Evolutionary conservation across 2,888 invertebrate genomes (phyloP), one percentile per base, ranked within the genome.

Genomic region (Chamaedrilus cognettii): DNA sequence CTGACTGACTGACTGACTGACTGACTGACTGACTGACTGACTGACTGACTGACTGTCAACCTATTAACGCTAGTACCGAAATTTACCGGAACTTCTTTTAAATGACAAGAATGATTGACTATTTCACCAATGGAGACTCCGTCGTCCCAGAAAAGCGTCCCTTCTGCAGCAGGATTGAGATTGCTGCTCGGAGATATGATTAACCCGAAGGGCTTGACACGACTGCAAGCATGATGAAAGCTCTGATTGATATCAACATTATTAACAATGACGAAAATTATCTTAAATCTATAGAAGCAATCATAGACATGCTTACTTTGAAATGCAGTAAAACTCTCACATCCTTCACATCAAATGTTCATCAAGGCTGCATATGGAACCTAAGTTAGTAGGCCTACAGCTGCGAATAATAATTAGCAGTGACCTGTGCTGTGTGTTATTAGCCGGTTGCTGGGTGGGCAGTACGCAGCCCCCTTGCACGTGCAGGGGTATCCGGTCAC

Each of bases 101-200:
- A n/a, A n/a, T n/a, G n/a, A n/a, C n/a, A n/a, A n/a, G n/a, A n/a
- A n/a, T n/a, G n/a, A n/a, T n/a, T n/a, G n/a, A n/a, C n/a, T n/a
- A n/a, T n/a, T n/a, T 58, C 34, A 75, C 75, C 70, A 23, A 90
- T 83, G 64, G 89, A 88, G 69, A 91, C 90, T 0, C 91, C 92
- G 75, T 92, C 91, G 79, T 92, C 92, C 90, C 91, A 92, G 83
- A 89, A 92, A 2, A 92, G 84, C 64, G 88, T 86, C 15, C 92
- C 91, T 15, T 68, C 68, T 0, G 90, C 90, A 30, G 76, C 78
- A n/a, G 84, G 84, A 3, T 76, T 75, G 2, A 82, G 75, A 77
- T 88, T 87, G n/a, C n/a, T n/a, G n/a, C n/a, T n/a, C 0, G 89
- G 85, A 0, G 87, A 88, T 0, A 88, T 88, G 2, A 90, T 77